phyloP scores from a whole-genome alignment of 2,113 vertebrate genomes.

The Tursiops truncatus region DNA sequence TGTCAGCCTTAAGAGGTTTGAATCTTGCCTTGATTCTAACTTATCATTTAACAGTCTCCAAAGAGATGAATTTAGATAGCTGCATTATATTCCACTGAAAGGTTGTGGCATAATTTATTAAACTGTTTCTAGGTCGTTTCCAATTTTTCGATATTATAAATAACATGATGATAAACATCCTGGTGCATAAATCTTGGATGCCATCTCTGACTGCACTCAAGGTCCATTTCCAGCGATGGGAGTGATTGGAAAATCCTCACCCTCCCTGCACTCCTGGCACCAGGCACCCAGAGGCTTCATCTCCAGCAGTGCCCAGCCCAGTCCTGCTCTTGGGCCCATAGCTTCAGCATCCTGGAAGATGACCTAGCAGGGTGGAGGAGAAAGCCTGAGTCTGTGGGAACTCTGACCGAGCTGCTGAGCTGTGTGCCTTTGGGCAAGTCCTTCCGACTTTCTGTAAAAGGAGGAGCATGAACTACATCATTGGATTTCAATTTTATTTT shows the following conservation, averaged over 20 bases:
- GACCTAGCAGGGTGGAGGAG: background rate
- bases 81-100: slow-evolving; percentile 44
- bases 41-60: slow-evolving; percentile 32
- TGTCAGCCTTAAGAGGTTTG: slow-evolving; percentile 20
- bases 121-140: slow-evolving; percentile 58
- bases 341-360: background rate
- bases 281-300: background rate
- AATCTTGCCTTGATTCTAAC: slow-evolving; percentile 22
- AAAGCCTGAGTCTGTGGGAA: background rate
- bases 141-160: slow-evolving; percentile 67
- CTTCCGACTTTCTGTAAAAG: background rate
- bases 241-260: accelerated
- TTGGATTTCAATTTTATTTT: background rate
- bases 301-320: background rate
- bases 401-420: background rate
- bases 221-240: background rate
- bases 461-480: background rate
- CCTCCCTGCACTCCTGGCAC: background rate
- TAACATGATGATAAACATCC: slow-evolving; percentile 33
- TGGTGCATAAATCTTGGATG: slow-evolving; percentile 36
- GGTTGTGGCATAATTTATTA: slow-evolving; percentile 63
- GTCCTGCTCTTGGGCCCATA: background rate
- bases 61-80: slow-evolving; percentile 50
- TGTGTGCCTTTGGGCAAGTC: background rate
- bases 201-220: background rate